These are phyloP conservation scores for Dasyprocta punctata DNA, from an alignment of 2,113 vertebrate genomes.

Conservation along the genomic window DNA sequence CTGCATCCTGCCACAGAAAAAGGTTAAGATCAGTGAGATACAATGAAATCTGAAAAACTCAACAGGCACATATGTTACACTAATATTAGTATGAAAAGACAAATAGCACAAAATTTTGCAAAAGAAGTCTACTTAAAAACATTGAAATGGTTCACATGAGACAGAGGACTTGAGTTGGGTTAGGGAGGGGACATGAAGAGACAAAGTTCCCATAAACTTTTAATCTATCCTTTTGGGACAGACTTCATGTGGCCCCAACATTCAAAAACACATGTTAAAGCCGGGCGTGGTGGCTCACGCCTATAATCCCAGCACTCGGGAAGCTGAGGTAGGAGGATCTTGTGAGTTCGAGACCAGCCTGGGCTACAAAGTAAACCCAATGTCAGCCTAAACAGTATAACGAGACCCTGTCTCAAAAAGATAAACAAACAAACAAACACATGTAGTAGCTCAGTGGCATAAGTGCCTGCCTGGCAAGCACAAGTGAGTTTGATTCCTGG, in stretches of 20 bases:
- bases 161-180: not conserved
- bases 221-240: not conserved
- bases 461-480: too few species aligned
- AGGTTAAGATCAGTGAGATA: not conserved
- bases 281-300: too few species aligned
- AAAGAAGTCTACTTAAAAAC: not conserved
- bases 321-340: too few species aligned
- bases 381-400: too few species aligned
- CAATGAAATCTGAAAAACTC: not conserved
- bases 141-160: not conserved
- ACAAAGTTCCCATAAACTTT: not conserved
- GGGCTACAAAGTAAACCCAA: too few species aligned
- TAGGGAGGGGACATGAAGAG: not conserved
- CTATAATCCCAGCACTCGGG: too few species aligned
- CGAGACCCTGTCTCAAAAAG: too few species aligned
- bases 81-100: not conserved
- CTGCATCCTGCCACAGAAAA: conserved; percentile 86
- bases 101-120: not conserved
- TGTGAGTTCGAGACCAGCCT: too few species aligned
- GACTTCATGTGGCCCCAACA: not conserved
- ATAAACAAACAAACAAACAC: too few species aligned
- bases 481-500: too few species aligned
- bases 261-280: not conserved
- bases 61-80: not conserved
- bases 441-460: too few species aligned